Evolutionary conservation across 2,888 invertebrate species (phyloP), one percentile per base, ranked within the genome.

Genomic region (Lydus trimaculatus): DNA sequence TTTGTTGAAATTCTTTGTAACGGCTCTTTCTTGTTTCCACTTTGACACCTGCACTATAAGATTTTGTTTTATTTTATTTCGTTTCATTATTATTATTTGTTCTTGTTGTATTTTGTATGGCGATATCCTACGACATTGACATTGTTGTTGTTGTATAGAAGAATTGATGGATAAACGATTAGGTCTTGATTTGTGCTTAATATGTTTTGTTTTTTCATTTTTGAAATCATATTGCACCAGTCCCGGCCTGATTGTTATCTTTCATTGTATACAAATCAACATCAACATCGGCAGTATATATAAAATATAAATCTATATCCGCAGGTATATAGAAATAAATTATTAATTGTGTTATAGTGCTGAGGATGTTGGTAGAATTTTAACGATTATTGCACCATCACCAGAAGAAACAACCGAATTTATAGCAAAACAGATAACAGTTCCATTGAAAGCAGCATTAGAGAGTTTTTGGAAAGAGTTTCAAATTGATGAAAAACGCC

Each of bases 221-320:
- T 81, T 74, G 64, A 71, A 75, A 80, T 85, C 86, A 85, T 81
- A 86, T 86, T 86, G 86, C 86, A 86, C 86, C 83, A 80, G 85
- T 86, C 86, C 86, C 86, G 85, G 86, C 85, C 86, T 86, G 85
- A 85, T 82, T 81, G 79, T 79, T 73, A 67, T 75, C 75, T 77
- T n/a, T n/a, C n/a, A n/a, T n/a, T n/a, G n/a, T n/a, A n/a, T n/a
- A n/a, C n/a, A n/a, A n/a, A n/a, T n/a, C n/a, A n/a, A n/a, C n/a
- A n/a, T n/a, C n/a, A n/a, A n/a, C n/a, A n/a, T n/a, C n/a, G n/a
- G n/a, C n/a, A n/a, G n/a, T n/a, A n/a, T n/a, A n/a, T n/a, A n/a
- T n/a, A n/a, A n/a, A n/a, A n/a, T n/a, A n/a, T n/a, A n/a, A n/a
- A n/a, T n/a, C n/a, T n/a, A n/a, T n/a, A n/a, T n/a, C n/a, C n/a